A percentile compares a stretch with the other conserved stretches of the same genome.
These are phyloP conservation scores for Drosophila atripex DNA, from an alignment of 2,888 invertebrate genomes.

Conservation along the genomic window DNA sequence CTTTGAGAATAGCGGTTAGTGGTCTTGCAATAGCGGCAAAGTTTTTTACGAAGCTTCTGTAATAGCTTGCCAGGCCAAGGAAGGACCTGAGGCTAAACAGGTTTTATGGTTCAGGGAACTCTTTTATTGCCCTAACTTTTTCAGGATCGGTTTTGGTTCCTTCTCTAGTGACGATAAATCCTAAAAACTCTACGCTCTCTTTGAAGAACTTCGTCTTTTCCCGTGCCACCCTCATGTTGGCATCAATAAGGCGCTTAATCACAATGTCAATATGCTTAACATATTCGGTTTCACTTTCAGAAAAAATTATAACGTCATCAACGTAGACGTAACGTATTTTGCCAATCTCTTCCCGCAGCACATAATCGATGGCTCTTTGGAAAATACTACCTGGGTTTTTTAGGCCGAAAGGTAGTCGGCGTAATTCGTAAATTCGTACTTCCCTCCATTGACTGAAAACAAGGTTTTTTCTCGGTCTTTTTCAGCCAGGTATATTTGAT, in stretches of 20 bases:
- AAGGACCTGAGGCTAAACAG: not conserved
- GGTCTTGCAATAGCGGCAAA: not conserved
- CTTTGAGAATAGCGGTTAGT: conserved; percentile 5
- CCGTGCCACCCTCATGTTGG: conserved; percentile 16
- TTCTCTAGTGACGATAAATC: conserved; percentile 10
- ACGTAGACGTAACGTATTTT: no score
- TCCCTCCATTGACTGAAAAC: no score
- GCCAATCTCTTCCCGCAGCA: no score
- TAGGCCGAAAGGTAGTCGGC: no score
- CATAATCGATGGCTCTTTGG: no score
- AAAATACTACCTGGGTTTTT: no score
- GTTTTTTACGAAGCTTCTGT: not conserved
- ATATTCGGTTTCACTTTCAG: no score
- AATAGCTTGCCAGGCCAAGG: conserved; percentile 8
- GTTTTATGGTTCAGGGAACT: conserved; percentile 7
- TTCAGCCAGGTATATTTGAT: conserved; percentile 14
- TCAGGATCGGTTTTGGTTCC: conserved; percentile 4
- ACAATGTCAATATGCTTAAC: no score
- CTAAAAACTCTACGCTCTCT: conserved; percentile 16
- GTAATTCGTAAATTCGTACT: no score
- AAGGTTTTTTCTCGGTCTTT: conserved; percentile 1
- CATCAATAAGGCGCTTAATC: conserved; percentile 1
- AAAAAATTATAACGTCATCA: no score
- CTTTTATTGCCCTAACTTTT: conserved; percentile 13
- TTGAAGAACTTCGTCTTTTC: conserved; percentile 15